These are phyloP conservation scores for Microplitis demolitor DNA, from an alignment of 1,140 invertebrate species.

Conservation along the genomic window DNA sequence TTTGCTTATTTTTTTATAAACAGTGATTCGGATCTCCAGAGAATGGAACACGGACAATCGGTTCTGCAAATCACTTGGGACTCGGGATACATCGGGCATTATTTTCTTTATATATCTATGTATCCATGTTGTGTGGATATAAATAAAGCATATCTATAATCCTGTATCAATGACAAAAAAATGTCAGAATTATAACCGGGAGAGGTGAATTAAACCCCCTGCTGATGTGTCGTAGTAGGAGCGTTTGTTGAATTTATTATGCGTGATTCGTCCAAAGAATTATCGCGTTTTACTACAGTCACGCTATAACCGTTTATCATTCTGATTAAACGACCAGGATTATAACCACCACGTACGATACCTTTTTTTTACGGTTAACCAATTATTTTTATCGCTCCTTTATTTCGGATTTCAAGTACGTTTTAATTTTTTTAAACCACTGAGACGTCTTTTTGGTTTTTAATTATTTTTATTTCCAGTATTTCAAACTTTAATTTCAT, in stretches of 20 bases:
- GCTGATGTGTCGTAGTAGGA: constrained; percentile 6
- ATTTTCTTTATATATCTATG: too few relatives aligned
- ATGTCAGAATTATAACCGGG: neutral
- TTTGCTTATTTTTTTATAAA: constrained; percentile 22
- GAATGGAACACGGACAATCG: constrained; percentile 23
- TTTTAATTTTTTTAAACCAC: too few relatives aligned
- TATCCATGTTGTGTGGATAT: neutral
- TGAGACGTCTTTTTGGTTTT: too few relatives aligned
- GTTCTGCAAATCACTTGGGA: constrained; percentile 16
- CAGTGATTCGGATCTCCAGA: constrained; percentile 33
- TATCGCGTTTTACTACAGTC: constrained; percentile 22
- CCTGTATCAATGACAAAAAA: neutral
- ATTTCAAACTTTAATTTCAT: neutral
- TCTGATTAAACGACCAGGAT: constrained; percentile 25
- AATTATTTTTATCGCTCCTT: neutral
- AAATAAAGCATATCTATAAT: neutral
- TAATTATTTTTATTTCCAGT: neutral
- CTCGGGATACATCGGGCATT: too few relatives aligned
- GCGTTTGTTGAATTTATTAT: constrained; percentile 24
- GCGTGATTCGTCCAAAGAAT: constrained; percentile 22
- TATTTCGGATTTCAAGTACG: neutral
- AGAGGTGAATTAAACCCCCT: constrained; percentile 3
- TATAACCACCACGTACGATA: constrained; percentile 13
- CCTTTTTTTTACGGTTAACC: neutral
- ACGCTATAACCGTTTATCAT: constrained; percentile 29